Conservation (phyloP, 2,113 vertebrate species). For the Haemorhous mexicanus region DNA sequence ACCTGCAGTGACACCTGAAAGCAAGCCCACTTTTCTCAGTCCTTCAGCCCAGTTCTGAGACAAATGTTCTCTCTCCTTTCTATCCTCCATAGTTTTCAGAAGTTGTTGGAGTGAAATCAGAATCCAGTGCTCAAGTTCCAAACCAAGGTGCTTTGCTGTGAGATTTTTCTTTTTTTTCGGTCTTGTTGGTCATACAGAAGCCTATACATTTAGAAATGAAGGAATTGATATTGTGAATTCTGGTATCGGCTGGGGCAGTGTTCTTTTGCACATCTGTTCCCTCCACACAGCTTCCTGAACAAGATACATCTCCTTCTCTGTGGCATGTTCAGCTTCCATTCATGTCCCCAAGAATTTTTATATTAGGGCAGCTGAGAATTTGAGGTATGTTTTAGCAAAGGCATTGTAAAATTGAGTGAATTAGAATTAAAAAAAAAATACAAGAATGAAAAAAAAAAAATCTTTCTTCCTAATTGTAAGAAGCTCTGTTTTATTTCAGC, state of each 20-base stretch:
- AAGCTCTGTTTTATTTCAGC: not conserved
- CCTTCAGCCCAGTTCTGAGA: not conserved
- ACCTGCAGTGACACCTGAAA: not conserved
- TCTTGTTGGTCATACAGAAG: not conserved
- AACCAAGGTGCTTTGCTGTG: not conserved
- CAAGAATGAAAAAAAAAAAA: not conserved
- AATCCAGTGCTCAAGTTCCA: not conserved
- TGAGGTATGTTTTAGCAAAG: not conserved
- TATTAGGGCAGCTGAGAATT: not conserved
- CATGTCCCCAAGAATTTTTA: not conserved
- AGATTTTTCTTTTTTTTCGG: not conserved
- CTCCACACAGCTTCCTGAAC: not conserved
- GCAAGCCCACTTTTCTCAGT: not conserved
- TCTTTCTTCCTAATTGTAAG: not conserved
- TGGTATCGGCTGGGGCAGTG: rapidly evolving
- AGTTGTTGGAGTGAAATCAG: not conserved
- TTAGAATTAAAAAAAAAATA: not conserved
- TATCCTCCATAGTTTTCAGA: not conserved
- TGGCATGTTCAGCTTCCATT: not conserved
- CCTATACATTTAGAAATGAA: not conserved
- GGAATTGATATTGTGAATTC: not conserved
- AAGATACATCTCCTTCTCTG: not conserved
- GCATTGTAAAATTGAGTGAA: not conserved
- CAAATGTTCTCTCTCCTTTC: not conserved
- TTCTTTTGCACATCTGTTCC: not conserved